These are phyloP conservation scores for Fundulus diaphanus DNA, from an alignment of 2,797 vertebrate genomes.

Conservation along the genomic window DNA sequence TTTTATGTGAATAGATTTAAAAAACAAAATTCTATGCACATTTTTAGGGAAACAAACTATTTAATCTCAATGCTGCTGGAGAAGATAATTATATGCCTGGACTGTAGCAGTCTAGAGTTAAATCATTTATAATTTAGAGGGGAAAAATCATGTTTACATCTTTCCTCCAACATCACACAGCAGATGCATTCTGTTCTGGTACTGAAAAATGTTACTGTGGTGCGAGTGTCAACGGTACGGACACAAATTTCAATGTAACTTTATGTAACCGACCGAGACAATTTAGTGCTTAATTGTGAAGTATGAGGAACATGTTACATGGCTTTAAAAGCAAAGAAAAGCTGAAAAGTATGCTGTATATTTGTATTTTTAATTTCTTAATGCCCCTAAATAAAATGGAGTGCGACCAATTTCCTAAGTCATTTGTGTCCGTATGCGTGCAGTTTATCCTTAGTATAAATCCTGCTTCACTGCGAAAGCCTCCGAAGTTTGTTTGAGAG, in stretches of 20 bases:
- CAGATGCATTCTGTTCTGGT: background rate
- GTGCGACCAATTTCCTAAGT: too few relatives aligned
- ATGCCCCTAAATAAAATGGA: too few relatives aligned
- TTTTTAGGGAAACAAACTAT: background rate
- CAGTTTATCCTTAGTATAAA: background rate
- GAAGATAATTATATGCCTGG: background rate
- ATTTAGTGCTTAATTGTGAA: background rate
- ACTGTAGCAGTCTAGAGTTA: background rate
- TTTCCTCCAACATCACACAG: too few relatives aligned
- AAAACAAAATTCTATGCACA: background rate
- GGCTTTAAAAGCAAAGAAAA: background rate
- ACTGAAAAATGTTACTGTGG: background rate
- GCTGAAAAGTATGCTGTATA: background rate
- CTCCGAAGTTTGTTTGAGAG: background rate
- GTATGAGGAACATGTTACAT: background rate
- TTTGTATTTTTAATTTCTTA: too few relatives aligned
- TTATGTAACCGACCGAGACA: background rate
- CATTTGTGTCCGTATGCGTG: too few relatives aligned
- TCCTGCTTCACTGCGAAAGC: background rate
- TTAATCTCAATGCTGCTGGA: background rate
- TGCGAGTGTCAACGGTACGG: background rate
- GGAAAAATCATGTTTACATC: too few relatives aligned
- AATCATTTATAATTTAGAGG: background rate
- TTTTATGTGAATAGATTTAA: background rate
- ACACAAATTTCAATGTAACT: background rate